Evolutionary conservation across 2,113 vertebrate genomes (phyloP), one percentile per base, ranked within the genome.

Genomic region (Paralichthys olivaceus): DNA sequence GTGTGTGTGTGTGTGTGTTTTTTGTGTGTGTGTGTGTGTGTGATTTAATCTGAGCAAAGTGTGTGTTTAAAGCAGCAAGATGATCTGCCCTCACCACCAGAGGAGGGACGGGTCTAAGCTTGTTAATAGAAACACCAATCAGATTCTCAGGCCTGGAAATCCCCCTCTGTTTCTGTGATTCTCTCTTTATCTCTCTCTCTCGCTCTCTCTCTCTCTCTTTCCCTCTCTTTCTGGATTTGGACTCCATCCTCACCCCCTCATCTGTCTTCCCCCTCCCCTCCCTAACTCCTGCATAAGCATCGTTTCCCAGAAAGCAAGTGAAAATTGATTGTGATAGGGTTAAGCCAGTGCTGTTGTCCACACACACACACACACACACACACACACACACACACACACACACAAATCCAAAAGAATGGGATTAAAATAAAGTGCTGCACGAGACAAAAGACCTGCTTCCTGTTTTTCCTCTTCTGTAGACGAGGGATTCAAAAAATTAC

Each of bases 1-100:
- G 69, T 60, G 57, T 64, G 53, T 76, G 57, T 69, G 85, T 66
- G 74, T 68, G 75, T 77, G 79, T 77, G 83, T 70, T 34, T 7
- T 34, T 1, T 59, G 71, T 63, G 70, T 58, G 25, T 63, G 43
- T 77, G 59, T 64, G 85, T 65, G 77, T 63, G 75, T 77, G 79
- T 77, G 84, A 68, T 77, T 84, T 88, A 87, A 90, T 90, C 86
- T 80, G 70, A 64, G 40, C 34, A 69, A 80, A 69, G 87, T 80
- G 86, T 87, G 80, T 90, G 87, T 89, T 89, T 87, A 83, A 84
- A 80, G 74, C 54, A 77, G 70, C 63, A 69, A 82, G 87, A 87
- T 90, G 77, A 90, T 91, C 85, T 83, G 56, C 59, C 55, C 56
- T 78, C 69, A 53, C 67, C 47, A 43, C 40, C 29, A 37, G 56